These are phyloP conservation scores for Mus spretus DNA, from an alignment of 2,797 vertebrate species.

Conservation along the genomic window DNA sequence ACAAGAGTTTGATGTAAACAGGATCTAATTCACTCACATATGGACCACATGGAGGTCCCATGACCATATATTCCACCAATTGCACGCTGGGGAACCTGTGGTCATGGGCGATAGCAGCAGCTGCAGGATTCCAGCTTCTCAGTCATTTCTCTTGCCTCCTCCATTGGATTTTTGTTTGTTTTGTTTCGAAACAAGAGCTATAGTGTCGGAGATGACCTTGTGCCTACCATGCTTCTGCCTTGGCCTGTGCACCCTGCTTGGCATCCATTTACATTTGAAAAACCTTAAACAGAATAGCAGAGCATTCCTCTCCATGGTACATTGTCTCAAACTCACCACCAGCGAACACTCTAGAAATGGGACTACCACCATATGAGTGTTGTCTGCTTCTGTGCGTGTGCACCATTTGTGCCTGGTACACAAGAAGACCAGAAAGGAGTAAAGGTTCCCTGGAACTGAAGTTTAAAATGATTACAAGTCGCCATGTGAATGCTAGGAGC, in stretches of 20 bases:
- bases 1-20: not conserved
- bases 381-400: not conserved
- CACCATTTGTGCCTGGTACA: too few species aligned
- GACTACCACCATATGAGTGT: not conserved
- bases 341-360: not conserved
- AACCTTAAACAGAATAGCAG: not conserved
- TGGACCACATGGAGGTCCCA: constrained; percentile 85
- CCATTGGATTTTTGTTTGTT: not conserved
- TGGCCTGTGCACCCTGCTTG: not conserved
- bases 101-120: constrained; percentile 92
- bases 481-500: too few species aligned
- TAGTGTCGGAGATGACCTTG: not conserved
- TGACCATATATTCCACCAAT: constrained; percentile 87
- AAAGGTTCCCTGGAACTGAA: too few species aligned
- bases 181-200: not conserved
- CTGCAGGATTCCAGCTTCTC: constrained; percentile 86
- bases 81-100: constrained; percentile 86
- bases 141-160: too few species aligned
- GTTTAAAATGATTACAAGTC: too few species aligned
- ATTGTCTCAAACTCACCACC: not conserved
- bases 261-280: not conserved
- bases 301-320: not conserved
- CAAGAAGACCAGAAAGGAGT: too few species aligned
- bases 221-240: not conserved
- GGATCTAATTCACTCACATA: constrained; percentile 86